Evolutionary conservation across 2,113 vertebrate species (phyloP).

Genomic region (Morone saxatilis): DNA sequence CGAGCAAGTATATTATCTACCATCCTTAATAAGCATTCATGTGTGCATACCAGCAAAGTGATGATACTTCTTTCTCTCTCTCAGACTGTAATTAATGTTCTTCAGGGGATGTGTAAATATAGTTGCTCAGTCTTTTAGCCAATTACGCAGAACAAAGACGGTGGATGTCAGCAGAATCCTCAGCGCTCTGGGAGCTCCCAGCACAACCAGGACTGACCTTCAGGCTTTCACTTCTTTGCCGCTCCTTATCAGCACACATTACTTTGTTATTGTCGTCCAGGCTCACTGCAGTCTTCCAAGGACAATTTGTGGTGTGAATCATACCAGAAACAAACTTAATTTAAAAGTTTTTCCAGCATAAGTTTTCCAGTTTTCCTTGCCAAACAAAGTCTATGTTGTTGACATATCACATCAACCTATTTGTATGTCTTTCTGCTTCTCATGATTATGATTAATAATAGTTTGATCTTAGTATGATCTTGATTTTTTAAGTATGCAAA

Average conservation of each 20-base stretch:
- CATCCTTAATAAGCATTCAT: conserved; percentile 56
- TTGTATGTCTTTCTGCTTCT: conserved; percentile 6
- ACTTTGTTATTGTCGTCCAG: conserved; percentile 74
- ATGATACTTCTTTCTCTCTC: conserved; percentile 63
- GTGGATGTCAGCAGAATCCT: conserved; percentile 83
- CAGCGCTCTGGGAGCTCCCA: conserved; percentile 78
- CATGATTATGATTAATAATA: not conserved
- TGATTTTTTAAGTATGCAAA: not conserved
- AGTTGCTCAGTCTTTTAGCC: conserved; percentile 84
- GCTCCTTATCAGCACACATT: conserved; percentile 74
- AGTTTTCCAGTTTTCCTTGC: conserved; percentile 15
- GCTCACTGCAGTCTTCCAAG: conserved; percentile 73
- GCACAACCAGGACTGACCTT: conserved; percentile 80
- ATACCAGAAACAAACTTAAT: conserved; percentile 37
- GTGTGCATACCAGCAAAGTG: conserved; percentile 50
- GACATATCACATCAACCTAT: conserved; percentile 1
- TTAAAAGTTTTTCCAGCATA: conserved; percentile 47
- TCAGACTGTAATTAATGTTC: conserved; percentile 83
- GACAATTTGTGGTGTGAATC: conserved; percentile 64
- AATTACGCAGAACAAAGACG: conserved; percentile 83
- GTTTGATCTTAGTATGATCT: not conserved
- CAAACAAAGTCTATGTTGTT: conserved; percentile 14
- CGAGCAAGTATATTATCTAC: conserved; percentile 16
- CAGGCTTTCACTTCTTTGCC: conserved; percentile 72
- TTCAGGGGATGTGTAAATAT: conserved; percentile 82